phyloP scores from a whole-genome alignment of 92 coral and sea anemone species.

The Epizoanthus ramosus region DNA sequence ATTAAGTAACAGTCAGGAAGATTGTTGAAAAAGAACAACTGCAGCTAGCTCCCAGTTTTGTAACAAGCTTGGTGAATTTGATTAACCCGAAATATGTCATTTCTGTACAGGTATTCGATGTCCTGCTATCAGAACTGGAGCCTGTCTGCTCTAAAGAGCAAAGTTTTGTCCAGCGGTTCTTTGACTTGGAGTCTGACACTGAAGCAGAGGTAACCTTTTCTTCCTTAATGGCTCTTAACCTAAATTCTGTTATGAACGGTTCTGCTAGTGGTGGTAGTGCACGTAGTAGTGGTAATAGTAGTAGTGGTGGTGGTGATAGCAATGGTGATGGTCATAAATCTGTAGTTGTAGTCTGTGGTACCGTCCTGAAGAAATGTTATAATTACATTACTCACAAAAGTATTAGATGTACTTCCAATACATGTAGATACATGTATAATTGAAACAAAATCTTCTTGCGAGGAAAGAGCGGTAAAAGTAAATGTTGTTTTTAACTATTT shows the following conservation, averaged over 20 bases:
- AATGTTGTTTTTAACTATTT: neutral
- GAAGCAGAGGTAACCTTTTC: constrained; percentile 57
- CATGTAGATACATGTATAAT: neutral
- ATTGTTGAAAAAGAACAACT: too few relatives aligned
- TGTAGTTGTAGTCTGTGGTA: too few relatives aligned
- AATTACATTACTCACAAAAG: too few relatives aligned
- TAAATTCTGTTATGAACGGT: too few relatives aligned
- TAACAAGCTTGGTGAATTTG: too few relatives aligned
- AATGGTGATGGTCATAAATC: too few relatives aligned
- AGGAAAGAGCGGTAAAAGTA: neutral
- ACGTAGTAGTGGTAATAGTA: neutral
- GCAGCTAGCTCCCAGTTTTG: too few relatives aligned
- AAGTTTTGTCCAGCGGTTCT: constrained; percentile 92
- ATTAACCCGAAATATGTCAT: neutral
- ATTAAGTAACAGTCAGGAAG: too few relatives aligned
- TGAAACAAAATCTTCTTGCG: neutral
- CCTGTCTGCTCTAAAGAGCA: constrained; percentile 98
- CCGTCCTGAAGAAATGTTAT: too few relatives aligned
- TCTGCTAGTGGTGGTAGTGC: too few relatives aligned
- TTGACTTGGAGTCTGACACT: constrained; percentile 87
- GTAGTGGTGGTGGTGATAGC: too few relatives aligned
- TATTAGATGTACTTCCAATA: neutral
- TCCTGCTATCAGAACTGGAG: constrained; percentile 91
- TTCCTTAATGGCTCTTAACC: neutral
- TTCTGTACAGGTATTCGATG: constrained; percentile 81